Conservation (phyloP, 2,113 vertebrate genomes). For the Larimichthys polyactis region DNA sequence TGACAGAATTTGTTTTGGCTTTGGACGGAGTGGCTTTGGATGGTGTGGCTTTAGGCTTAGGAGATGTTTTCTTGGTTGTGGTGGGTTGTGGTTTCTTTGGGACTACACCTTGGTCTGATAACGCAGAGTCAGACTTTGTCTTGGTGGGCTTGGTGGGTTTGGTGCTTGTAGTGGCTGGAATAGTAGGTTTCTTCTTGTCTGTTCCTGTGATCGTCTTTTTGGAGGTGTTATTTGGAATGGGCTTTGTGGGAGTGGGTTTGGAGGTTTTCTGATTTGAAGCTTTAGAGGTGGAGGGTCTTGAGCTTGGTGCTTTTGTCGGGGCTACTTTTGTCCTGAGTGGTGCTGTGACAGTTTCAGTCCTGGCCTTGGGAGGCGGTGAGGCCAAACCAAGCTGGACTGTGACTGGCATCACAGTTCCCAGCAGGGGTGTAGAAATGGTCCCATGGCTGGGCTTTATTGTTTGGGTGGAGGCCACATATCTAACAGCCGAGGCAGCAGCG, state of each 20-base stretch:
- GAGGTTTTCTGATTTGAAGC: constrained; percentile 61
- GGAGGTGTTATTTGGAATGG: constrained; percentile 48
- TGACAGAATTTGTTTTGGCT: constrained; percentile 64
- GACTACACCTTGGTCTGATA: constrained; percentile 54
- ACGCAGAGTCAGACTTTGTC: constrained; percentile 53
- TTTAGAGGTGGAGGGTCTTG: constrained; percentile 63
- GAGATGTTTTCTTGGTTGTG: constrained; percentile 63
- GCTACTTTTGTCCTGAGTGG: constrained; percentile 66
- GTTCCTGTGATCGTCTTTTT: constrained; percentile 57
- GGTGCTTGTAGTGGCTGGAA: constrained; percentile 54
- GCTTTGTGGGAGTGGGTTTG: constrained; percentile 64
- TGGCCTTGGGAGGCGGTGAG: constrained; percentile 62
- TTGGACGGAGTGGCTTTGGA: constrained; percentile 74
- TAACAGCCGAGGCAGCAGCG: constrained; percentile 78
- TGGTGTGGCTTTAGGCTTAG: constrained; percentile 65
- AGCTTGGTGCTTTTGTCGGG: constrained; percentile 54
- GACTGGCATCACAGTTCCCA: constrained; percentile 67
- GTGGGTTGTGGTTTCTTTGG: constrained; percentile 71
- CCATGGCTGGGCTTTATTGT: constrained; percentile 57
- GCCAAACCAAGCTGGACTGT: constrained; percentile 70
- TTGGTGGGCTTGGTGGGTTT: constrained; percentile 54
- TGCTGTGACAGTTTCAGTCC: constrained; percentile 72
- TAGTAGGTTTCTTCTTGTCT: constrained; percentile 65
- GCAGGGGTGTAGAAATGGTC: constrained; percentile 41
- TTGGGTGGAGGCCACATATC: constrained; percentile 61